Evolutionary conservation across 2,888 invertebrate species (phyloP).

Genomic region (Colletes collaris): DNA sequence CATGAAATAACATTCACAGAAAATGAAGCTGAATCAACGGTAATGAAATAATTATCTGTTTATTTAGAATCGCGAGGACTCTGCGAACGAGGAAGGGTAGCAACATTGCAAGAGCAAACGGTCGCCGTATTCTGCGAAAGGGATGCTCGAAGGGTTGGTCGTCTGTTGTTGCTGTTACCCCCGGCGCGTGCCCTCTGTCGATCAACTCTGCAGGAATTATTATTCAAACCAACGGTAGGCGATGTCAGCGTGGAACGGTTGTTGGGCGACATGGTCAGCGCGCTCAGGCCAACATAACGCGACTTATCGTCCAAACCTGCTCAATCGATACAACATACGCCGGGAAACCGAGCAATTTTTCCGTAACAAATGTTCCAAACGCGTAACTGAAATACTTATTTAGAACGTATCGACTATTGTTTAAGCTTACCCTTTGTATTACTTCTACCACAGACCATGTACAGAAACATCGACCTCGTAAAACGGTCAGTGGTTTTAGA

Average conservation of each 20-base stretch:
- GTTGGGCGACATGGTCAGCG: constrained; percentile 86
- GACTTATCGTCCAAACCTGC: constrained; percentile 22
- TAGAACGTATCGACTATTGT: not conserved
- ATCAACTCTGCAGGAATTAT: constrained; percentile 86
- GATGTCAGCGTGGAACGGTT: constrained; percentile 89
- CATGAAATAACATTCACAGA: not conserved
- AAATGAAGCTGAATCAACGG: not conserved
- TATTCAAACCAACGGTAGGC: constrained; percentile 91
- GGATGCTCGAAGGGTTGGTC: constrained; percentile 88
- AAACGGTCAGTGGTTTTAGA: too few species aligned
- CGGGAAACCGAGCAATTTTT: not conserved
- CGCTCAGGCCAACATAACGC: constrained; percentile 74
- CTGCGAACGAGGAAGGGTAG: constrained; percentile 86
- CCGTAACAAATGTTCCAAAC: not conserved
- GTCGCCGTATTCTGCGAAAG: constrained; percentile 91
- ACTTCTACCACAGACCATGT: not conserved
- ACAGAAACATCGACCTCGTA: too few species aligned
- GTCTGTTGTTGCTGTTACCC: constrained; percentile 89
- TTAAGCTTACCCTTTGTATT: not conserved
- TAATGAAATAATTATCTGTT: not conserved
- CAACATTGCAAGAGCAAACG: constrained; percentile 91
- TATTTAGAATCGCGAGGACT: constrained; percentile 86
- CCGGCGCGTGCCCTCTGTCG: constrained; percentile 85
- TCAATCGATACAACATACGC: constrained; percentile 20
- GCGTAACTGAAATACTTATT: not conserved